Evolutionary conservation across 1,140 invertebrate species (phyloP).

Genomic region (Drosophila arizonae): DNA sequence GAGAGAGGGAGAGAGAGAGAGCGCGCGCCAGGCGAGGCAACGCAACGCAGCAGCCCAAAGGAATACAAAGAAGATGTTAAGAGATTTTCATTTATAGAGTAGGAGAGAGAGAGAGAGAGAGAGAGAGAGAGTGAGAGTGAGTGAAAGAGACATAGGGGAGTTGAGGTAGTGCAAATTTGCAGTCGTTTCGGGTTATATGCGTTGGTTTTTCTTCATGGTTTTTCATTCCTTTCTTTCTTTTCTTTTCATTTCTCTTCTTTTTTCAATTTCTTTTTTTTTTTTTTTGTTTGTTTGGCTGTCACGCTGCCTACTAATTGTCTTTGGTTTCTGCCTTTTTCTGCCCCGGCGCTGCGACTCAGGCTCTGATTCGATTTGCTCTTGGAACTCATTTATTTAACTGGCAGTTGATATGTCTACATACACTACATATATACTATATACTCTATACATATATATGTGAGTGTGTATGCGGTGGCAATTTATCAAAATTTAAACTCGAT

Average conservation of each 20-base stretch:
- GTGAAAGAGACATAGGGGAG: neutral
- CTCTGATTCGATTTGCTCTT: slow-evolving; percentile 9
- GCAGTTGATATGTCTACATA: slow-evolving; percentile 7
- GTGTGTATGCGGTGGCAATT: slow-evolving; percentile 54
- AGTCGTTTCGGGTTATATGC: slow-evolving; percentile 53
- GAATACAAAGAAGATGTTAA: slow-evolving; percentile 20
- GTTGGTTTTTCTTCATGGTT: slow-evolving; percentile 10
- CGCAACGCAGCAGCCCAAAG: neutral
- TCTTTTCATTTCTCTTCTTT: neutral
- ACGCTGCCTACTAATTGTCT: slow-evolving; percentile 77
- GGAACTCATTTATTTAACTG: slow-evolving; percentile 55
- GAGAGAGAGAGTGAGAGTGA: neutral
- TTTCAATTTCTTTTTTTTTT: neutral
- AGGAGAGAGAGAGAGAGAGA: neutral
- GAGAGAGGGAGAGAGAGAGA: too few species aligned
- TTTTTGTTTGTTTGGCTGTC: slow-evolving; percentile 33
- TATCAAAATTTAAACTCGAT: slow-evolving; percentile 77
- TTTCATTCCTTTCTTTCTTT: neutral
- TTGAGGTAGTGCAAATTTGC: slow-evolving; percentile 39
- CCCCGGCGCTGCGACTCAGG: slow-evolving; percentile 12
- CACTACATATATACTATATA: neutral
- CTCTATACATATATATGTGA: neutral
- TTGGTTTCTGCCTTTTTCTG: slow-evolving; percentile 74
- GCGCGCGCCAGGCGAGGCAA: too few species aligned
- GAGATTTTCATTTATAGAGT: slow-evolving; percentile 13